These are phyloP conservation scores for Sminthopsis crassicaudata DNA, from an alignment of 2,113 vertebrate genomes.

Conservation along the genomic window DNA sequence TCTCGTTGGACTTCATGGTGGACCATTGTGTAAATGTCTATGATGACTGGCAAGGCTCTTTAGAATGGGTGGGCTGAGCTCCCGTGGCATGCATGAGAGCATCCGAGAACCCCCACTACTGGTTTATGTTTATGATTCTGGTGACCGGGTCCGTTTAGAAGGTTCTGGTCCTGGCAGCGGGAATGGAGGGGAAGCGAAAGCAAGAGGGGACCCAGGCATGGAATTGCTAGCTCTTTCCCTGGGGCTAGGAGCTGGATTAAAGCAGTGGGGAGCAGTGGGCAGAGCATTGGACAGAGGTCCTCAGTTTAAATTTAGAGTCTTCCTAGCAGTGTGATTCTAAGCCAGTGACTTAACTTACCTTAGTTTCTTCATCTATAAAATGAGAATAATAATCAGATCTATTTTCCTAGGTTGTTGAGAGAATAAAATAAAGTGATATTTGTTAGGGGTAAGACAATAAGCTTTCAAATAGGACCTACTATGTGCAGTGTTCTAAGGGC, in stretches of 20 bases:
- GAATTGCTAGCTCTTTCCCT: not conserved
- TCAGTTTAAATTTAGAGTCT: not conserved
- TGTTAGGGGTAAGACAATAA: not conserved
- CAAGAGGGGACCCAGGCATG: not conserved
- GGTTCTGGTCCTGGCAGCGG: not conserved
- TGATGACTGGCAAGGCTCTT: not conserved
- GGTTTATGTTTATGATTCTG: not conserved
- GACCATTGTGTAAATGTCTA: not conserved
- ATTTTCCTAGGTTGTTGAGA: not conserved
- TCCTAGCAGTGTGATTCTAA: not conserved
- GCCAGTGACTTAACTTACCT: not conserved
- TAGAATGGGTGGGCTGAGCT: not conserved
- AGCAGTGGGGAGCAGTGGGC: not conserved
- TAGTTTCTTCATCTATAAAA: not conserved
- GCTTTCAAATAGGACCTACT: not conserved
- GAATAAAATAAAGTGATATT: not conserved
- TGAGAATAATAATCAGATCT: not conserved
- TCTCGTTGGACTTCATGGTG: not conserved
- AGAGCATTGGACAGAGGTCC: not conserved
- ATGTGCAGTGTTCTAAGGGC: not conserved
- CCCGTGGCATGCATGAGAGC: not conserved
- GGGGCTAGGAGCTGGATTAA: not conserved
- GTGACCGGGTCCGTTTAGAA: not conserved
- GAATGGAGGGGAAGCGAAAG: not conserved
- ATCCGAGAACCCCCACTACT: not conserved